Evolutionary conservation across 2,888 invertebrate species (phyloP).

Genomic region (Cephus spinipes): DNA sequence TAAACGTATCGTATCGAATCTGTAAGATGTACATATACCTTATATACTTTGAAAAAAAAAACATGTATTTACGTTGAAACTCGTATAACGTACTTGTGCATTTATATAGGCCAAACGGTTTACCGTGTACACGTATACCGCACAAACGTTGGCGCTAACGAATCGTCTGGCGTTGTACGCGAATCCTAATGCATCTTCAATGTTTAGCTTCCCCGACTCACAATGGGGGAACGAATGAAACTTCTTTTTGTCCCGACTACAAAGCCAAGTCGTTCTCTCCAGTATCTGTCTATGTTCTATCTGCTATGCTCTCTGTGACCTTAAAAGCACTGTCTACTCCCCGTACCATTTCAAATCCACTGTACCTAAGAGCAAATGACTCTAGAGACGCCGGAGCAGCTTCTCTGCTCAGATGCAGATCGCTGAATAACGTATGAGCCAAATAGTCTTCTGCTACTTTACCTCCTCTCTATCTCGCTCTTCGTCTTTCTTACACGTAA

Average conservation of each 20-base stretch:
- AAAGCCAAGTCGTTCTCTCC: not conserved
- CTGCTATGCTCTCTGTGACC: not conserved
- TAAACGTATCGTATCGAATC: slow-evolving; percentile 7
- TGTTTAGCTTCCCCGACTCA: not conserved
- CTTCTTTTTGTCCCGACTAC: not conserved
- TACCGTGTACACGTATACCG: not conserved
- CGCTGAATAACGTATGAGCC: not conserved
- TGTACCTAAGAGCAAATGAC: not conserved
- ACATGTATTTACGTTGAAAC: not conserved
- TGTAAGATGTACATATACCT: slow-evolving; percentile 13
- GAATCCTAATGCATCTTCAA: not conserved
- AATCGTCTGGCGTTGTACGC: not conserved
- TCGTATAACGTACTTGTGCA: slow-evolving; percentile 10
- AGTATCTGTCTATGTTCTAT: not conserved
- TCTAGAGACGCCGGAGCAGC: not conserved
- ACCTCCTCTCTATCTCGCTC: not conserved
- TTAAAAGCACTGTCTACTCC: not conserved
- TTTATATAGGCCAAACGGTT: not conserved
- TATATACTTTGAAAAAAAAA: slow-evolving; percentile 7
- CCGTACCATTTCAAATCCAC: not conserved
- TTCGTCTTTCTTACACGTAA: not conserved
- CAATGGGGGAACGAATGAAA: not conserved
- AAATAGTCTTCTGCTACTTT: not conserved
- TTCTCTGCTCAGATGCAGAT: not conserved
- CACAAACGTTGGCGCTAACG: not conserved